These are phyloP conservation scores for Rutpela maculata DNA, from an alignment of 2,888 invertebrate species.

Conservation along the genomic window DNA sequence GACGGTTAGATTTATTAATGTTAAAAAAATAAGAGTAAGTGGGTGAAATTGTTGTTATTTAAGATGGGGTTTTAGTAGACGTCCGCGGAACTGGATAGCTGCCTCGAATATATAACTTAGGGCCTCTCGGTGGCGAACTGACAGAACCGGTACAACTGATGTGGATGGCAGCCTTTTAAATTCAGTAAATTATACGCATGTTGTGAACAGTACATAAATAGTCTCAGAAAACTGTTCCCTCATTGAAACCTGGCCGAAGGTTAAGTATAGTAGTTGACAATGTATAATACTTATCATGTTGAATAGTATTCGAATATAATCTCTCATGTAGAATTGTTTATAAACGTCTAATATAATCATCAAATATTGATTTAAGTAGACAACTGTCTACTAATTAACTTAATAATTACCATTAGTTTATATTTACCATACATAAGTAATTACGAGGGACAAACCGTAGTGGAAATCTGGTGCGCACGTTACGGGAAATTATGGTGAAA, in stretches of 20 bases:
- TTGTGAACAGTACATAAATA: slow-evolving; percentile 7
- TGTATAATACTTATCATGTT: background rate
- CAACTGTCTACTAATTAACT: no score
- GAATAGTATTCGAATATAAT: background rate
- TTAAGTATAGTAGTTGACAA: background rate
- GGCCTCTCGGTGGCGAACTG: background rate
- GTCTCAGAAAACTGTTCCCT: background rate
- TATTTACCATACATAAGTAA: no score
- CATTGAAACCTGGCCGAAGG: background rate
- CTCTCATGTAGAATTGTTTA: no score
- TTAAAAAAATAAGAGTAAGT: background rate
- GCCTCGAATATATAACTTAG: background rate
- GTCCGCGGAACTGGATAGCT: background rate
- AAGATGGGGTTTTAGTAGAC: background rate
- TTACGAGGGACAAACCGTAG: no score
- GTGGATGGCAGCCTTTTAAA: background rate
- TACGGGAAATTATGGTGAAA: no score
- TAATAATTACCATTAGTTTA: no score
- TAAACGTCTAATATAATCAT: no score
- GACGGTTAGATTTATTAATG: no score
- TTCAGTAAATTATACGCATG: slow-evolving; percentile 1
- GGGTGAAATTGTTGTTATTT: background rate
- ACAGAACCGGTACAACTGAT: background rate
- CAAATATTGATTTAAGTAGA: no score
- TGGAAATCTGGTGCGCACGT: no score